Percentiles rank a stretch among this genome's conserved stretches.
Conservation (phyloP, 2,113 vertebrate genomes). For the Channa maculata region DNA sequence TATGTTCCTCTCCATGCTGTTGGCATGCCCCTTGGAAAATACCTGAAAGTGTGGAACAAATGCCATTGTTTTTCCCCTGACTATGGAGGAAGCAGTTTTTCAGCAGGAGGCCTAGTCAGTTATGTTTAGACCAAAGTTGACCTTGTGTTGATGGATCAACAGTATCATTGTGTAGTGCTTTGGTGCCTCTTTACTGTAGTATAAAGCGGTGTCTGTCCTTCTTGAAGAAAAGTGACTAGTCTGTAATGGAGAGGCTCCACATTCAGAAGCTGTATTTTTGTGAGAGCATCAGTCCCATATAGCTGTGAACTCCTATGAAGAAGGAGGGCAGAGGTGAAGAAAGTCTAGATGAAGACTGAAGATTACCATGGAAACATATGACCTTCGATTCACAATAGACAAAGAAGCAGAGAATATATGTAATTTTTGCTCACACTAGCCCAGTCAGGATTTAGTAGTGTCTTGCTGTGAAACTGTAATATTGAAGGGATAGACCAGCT, state of each 20-base stretch:
- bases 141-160: conserved; percentile 23
- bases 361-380: conserved; percentile 52
- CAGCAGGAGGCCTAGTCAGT: conserved; percentile 17
- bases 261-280: neutral
- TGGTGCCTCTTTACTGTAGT: neutral
- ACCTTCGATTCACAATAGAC: conserved; percentile 22
- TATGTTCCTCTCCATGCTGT: conserved; percentile 59
- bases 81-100: conserved; percentile 26
- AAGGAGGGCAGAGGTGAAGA: conserved; percentile 63
- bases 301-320: conserved; percentile 60
- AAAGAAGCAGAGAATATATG: conserved; percentile 10
- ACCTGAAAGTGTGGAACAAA: conserved; percentile 74
- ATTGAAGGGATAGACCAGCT: conserved; percentile 57
- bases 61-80: conserved; percentile 62
- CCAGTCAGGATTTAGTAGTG: conserved; percentile 31
- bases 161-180: conserved; percentile 21
- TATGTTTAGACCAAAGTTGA: conserved; percentile 29
- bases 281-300: conserved; percentile 36
- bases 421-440: conserved; percentile 2
- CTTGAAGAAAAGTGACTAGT: neutral
- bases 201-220: neutral
- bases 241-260: neutral
- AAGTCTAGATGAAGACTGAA: conserved; percentile 43
- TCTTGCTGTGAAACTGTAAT: conserved; percentile 64
- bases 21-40: conserved; percentile 70